Evolutionary conservation across 1,140 invertebrate genomes (phyloP).

Genomic region (Ridgeia piscesae): DNA sequence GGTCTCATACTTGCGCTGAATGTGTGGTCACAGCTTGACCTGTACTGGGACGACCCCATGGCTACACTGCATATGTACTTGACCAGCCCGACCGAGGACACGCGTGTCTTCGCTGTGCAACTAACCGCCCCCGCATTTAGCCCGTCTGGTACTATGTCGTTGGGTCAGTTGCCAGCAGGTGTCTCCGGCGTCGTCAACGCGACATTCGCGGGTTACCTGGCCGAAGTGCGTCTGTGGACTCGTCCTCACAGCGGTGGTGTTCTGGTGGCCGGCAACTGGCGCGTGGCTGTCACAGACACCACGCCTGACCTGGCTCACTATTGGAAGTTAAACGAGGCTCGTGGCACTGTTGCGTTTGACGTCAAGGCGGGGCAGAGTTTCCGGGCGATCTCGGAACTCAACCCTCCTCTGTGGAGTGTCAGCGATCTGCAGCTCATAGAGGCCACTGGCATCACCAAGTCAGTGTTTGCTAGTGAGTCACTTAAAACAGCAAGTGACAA

Average conservation of each 20-base stretch:
- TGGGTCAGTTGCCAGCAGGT: constrained; percentile 30
- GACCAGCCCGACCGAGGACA: constrained; percentile 22
- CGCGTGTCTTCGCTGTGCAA: constrained; percentile 32
- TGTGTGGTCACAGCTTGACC: constrained; percentile 35
- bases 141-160: constrained; percentile 31
- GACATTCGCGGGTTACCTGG: constrained; percentile 34
- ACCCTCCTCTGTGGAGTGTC: constrained; percentile 34
- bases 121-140: constrained; percentile 25
- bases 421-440: constrained; percentile 30
- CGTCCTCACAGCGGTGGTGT: constrained; percentile 36
- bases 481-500: background rate
- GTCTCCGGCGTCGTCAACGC: constrained; percentile 25
- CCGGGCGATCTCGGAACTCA: constrained; percentile 27
- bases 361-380: constrained; percentile 25
- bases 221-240: constrained; percentile 38
- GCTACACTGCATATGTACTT: constrained; percentile 33
- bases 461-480: background rate
- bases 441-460: background rate
- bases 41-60: constrained; percentile 29
- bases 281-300: constrained; percentile 24
- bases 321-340: constrained; percentile 37
- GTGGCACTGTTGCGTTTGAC: constrained; percentile 31
- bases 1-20: constrained; percentile 27
- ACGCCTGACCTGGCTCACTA: constrained; percentile 34
- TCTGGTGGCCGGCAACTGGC: constrained; percentile 28